Evolutionary conservation across 2,113 vertebrate species (phyloP), one percentile per base, ranked within the genome.

Genomic region (Gopherus flavomarginatus): DNA sequence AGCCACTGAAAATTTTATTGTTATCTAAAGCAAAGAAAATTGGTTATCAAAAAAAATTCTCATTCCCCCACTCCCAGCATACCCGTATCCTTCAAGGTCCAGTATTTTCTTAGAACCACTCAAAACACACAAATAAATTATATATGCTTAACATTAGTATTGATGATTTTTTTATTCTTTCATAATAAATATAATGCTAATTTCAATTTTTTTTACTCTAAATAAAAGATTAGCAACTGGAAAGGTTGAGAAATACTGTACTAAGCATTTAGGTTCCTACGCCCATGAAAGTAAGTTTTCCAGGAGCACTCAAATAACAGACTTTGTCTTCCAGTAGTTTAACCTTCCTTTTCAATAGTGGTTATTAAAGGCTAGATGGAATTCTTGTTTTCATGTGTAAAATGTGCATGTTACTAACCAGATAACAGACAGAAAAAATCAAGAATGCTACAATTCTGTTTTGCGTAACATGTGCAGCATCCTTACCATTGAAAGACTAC

Each of bases 271-370:
- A 93, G 8, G 31, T 88, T 42, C 82, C 54, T 27, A 62, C 95
- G 94, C 90, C 94, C 96, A 91, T 49, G 42, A 95, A 90, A 94
- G 81, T 57, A 62, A 42, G 95, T 95, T 97, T 94, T 94, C 75
- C 91, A 85, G 50, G 44, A 95, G 78, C 82, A 29, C 16, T 92
- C 1, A 0, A 1, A 26, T 89, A 31, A 90, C 52, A 81, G 83
- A 65, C 52, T 94, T 86, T 90, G 44, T 42, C 29, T 93, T 95
- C 78, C 79, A 65, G 93, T 96, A 96, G 89, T 84, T 96, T 96
- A 75, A 90, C 83, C 53, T 90, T 57, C 85, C 31, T 77, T 29
- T 92, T 88, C 42, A 6, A n/a, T 83, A 79, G 62, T 91, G 87
- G 86, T 93, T 95, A 75, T 17, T 42, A 82, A 82, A 78, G 83